A percentile compares a stretch with the other conserved stretches of the same genome.
These are phyloP conservation scores for Linnaemya tessellans DNA, from an alignment of 2,888 invertebrate species.

Conservation along the genomic window DNA sequence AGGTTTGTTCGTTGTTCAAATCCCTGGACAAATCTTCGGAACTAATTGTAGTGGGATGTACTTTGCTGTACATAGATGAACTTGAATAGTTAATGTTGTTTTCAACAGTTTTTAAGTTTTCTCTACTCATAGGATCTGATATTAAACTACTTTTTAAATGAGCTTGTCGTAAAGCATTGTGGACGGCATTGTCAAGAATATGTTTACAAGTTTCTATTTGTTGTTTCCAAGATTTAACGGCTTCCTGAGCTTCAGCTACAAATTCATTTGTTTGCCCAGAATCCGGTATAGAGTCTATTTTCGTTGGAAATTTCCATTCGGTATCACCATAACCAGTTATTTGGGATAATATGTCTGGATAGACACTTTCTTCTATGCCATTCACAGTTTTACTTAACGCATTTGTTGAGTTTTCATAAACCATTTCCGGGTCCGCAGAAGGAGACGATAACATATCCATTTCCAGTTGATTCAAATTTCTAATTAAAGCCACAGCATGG, in stretches of 20 bases:
- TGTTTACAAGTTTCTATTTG: constrained; percentile 73
- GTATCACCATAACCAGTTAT: constrained; percentile 43
- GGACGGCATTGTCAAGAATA: constrained; percentile 68
- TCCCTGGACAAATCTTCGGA: neutral
- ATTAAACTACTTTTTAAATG: constrained; percentile 26
- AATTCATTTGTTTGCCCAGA: constrained; percentile 59
- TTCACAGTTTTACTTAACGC: neutral
- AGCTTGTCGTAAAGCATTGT: constrained; percentile 49
- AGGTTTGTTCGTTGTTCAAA: neutral
- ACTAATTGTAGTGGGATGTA: neutral
- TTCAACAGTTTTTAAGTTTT: constrained; percentile 4
- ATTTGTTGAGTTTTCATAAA: constrained; percentile 32
- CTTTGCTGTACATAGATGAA: neutral
- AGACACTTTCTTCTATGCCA: neutral
- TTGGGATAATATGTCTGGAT: constrained; percentile 46
- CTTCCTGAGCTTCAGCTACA: constrained; percentile 69
- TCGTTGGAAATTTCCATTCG: constrained; percentile 62
- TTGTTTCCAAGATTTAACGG: constrained; percentile 71
- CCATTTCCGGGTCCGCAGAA: neutral
- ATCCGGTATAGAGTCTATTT: constrained; percentile 17
- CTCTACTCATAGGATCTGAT: neutral
- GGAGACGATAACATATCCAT: constrained; percentile 63
- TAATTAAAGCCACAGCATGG: constrained; percentile 67
- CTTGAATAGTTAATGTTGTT: neutral
- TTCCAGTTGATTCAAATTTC: constrained; percentile 71